Percentiles rank a stretch among this genome's conserved stretches.
Conservation (phyloP, 2,797 vertebrate genomes). For the Heterohyrax brucei region DNA sequence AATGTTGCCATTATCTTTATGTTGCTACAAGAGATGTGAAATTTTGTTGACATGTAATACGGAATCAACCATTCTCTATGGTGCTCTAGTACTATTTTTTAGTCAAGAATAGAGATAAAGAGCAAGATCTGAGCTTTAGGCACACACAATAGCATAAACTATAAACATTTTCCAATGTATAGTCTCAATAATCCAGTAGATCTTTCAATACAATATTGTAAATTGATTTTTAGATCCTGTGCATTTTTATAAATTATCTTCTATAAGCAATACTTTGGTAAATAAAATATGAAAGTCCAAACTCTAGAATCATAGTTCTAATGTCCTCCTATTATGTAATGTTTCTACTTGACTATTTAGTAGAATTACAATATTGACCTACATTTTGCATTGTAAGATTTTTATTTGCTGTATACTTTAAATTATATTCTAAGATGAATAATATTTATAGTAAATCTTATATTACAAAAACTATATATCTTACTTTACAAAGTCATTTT, state of each 20-base stretch:
- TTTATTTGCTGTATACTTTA: background rate
- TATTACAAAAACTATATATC: background rate
- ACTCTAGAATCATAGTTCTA: background rate
- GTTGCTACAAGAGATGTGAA: background rate
- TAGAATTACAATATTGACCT: background rate
- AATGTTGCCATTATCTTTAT: background rate
- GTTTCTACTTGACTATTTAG: background rate
- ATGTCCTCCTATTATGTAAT: background rate
- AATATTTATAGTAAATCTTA: background rate
- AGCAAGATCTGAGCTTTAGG: background rate
- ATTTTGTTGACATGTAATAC: background rate
- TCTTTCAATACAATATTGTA: slow-evolving; percentile 45
- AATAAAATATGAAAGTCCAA: background rate
- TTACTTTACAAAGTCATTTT: background rate
- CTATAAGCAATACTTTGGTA: background rate
- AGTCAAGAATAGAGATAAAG: background rate
- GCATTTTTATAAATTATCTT: slow-evolving; percentile 18
- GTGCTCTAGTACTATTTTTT: background rate
- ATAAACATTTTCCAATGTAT: background rate
- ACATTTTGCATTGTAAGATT: background rate
- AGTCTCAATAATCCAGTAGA: background rate
- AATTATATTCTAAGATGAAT: background rate
- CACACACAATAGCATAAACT: background rate
- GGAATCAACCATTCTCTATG: background rate
- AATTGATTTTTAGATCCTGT: background rate